These are phyloP conservation scores for Triops longicaudatus DNA, from an alignment of 1,140 invertebrate species.

Conservation along the genomic window DNA sequence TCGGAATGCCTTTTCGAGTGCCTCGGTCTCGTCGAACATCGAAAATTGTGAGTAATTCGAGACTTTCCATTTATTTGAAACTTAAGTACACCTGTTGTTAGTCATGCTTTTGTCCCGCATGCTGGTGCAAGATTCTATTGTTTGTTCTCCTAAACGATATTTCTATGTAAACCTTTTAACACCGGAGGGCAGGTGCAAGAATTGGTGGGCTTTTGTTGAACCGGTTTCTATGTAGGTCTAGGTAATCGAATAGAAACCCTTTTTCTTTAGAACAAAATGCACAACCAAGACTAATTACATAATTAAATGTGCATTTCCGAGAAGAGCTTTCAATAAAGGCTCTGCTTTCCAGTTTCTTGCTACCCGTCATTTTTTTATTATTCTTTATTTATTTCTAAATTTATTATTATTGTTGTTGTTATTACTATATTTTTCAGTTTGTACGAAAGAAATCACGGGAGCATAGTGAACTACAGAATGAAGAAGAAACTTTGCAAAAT, in stretches of 20 bases:
- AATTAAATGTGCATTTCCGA: too few species aligned
- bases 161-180: background rate
- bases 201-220: background rate
- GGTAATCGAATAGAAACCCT: background rate
- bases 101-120: background rate
- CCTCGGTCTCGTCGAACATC: background rate
- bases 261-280: too few species aligned
- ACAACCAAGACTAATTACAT: too few species aligned
- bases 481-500: background rate
- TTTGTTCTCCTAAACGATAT: background rate
- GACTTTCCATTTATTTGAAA: background rate
- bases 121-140: background rate
- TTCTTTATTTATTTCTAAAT: too few species aligned
- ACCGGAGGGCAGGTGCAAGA: background rate
- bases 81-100: background rate
- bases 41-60: background rate
- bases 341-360: background rate
- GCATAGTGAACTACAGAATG: background rate
- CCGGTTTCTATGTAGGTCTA: conserved; percentile 14
- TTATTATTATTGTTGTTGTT: too few species aligned
- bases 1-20: background rate
- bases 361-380: background rate
- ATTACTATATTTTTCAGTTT: background rate
- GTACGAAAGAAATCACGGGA: background rate
- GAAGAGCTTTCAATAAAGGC: background rate